A percentile compares a stretch with the other conserved stretches of the same genome.
phyloP scores from a whole-genome alignment of 23 tunicate species.

The Phallusia fumigata region DNA sequence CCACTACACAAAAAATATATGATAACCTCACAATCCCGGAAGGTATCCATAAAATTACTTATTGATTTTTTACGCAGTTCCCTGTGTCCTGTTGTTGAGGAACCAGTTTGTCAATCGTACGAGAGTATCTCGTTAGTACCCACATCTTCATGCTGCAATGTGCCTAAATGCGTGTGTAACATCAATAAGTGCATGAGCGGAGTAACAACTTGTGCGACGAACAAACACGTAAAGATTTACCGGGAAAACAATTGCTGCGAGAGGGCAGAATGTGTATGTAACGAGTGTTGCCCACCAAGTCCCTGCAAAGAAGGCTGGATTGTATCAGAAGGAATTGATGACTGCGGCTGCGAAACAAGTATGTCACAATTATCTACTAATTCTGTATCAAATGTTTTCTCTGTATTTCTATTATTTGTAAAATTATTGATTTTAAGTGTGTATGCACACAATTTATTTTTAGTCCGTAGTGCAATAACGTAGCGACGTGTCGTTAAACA shows the following conservation, averaged over 20 bases:
- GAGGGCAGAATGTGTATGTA: slow-evolving; percentile 70
- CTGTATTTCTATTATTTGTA: no score
- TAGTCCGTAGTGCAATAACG: no score
- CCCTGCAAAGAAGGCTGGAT: slow-evolving; percentile 82
- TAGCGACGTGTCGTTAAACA: no score
- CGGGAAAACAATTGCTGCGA: slow-evolving; percentile 80
- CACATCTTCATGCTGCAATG: slow-evolving; percentile 75
- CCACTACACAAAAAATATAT: slow-evolving; percentile 13
- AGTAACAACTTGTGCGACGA: slow-evolving; percentile 49
- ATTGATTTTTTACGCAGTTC: slow-evolving; percentile 46
- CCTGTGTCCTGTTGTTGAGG: slow-evolving; percentile 61
- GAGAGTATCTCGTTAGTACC: slow-evolving; percentile 50
- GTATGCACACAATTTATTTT: no score
- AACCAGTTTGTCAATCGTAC: slow-evolving; percentile 67
- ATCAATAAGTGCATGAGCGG: slow-evolving; percentile 43
- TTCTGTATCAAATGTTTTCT: no score
- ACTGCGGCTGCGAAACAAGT: slow-evolving; percentile 82
- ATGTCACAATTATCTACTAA: no score
- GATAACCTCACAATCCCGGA: no score
- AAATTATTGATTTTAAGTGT: no score
- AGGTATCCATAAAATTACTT: background rate
- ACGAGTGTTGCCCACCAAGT: slow-evolving; percentile 67
- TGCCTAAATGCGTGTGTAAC: slow-evolving; percentile 74
- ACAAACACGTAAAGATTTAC: slow-evolving; percentile 56
- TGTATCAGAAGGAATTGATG: slow-evolving; percentile 60